These are phyloP conservation scores for Syritta pipiens DNA, from an alignment of 2,888 invertebrate genomes.

Conservation along the genomic window DNA sequence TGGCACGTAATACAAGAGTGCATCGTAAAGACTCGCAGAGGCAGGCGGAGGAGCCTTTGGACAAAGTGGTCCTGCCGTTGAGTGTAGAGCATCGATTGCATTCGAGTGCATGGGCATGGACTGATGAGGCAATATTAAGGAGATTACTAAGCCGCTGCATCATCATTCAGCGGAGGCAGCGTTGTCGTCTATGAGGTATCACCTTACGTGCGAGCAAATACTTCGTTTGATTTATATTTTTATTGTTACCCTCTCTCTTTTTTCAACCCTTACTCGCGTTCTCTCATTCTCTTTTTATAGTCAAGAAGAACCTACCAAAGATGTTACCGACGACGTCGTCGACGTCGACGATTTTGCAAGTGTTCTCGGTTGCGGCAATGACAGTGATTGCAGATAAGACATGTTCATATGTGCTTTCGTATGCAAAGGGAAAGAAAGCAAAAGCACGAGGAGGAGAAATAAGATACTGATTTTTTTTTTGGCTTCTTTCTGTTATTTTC, in stretches of 20 bases:
- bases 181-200: constrained; percentile 37
- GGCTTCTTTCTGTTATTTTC: too few species aligned
- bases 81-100: constrained; percentile 49
- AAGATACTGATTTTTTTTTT: too few species aligned
- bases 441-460: constrained; percentile 4
- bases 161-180: constrained; percentile 48
- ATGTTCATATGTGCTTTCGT: constrained; percentile 49
- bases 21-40: constrained; percentile 49
- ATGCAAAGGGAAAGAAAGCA: constrained; percentile 10
- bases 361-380: constrained; percentile 63
- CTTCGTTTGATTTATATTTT: constrained; percentile 36
- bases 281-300: too few species aligned
- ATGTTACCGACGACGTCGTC: constrained; percentile 19
- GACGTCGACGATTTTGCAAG: constrained; percentile 44
- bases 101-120: constrained; percentile 55
- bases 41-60: constrained; percentile 41
- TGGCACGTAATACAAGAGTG: constrained; percentile 33
- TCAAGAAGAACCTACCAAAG: constrained; percentile 30
- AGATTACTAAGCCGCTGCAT: too few species aligned
- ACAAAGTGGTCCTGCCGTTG: constrained; percentile 55
- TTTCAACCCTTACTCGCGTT: too few species aligned
- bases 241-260: constrained; percentile 28
- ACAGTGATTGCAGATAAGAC: constrained; percentile 62
- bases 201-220: constrained; percentile 60
- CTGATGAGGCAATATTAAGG: constrained; percentile 62